A percentile compares a stretch with the other conserved stretches of the same genome.
Evolutionary conservation across 2,888 invertebrate genomes (phyloP).

Genomic region (Patella ulyssiponensis): DNA sequence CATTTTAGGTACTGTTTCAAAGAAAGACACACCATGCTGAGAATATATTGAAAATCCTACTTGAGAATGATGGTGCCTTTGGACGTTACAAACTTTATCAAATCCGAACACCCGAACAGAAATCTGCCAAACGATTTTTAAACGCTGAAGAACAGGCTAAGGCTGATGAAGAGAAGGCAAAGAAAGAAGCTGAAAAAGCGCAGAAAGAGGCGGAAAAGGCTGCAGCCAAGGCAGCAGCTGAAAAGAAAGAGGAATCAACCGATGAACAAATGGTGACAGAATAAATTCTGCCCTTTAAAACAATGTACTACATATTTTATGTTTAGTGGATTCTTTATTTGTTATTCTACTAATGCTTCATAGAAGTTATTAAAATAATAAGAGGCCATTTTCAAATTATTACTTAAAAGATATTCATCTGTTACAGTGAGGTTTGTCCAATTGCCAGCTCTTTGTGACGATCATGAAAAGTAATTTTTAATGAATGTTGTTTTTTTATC

Average conservation of each 20-base stretch:
- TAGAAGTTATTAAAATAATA: too few species aligned
- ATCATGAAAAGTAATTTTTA: too few species aligned
- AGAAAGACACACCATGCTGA: background rate
- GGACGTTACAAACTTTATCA: background rate
- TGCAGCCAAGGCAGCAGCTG: background rate
- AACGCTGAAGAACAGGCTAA: background rate
- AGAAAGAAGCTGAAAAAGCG: conserved; percentile 5
- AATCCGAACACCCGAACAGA: background rate
- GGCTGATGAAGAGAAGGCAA: conserved; percentile 1
- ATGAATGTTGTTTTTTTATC: too few species aligned
- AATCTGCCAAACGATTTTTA: background rate
- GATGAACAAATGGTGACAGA: conserved; percentile 6
- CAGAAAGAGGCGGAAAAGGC: background rate
- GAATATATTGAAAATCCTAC: background rate
- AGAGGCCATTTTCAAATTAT: too few species aligned
- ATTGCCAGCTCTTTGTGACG: too few species aligned
- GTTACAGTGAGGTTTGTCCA: too few species aligned
- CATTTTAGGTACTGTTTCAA: background rate
- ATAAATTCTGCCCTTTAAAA: background rate
- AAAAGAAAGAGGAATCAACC: background rate
- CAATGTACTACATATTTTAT: too few species aligned
- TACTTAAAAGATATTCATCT: too few species aligned
- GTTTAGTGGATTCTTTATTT: too few species aligned
- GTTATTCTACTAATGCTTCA: too few species aligned
- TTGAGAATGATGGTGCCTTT: background rate